Conservation (phyloP, 2,113 vertebrate species). For the Trochalopteron elliotii region DNA sequence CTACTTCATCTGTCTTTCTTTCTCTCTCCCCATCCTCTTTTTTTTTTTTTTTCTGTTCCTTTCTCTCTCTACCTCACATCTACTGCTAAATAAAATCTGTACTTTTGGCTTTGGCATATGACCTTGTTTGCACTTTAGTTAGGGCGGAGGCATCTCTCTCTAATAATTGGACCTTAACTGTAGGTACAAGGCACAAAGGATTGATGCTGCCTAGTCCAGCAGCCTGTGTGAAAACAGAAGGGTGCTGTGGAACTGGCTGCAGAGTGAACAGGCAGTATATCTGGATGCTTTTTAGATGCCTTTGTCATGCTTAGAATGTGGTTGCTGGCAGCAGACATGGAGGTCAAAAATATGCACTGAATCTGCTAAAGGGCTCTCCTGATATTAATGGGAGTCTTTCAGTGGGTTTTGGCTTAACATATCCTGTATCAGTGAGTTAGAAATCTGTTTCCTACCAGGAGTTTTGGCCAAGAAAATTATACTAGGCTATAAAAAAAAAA, state of each 20-base stretch:
- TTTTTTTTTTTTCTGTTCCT: accelerated
- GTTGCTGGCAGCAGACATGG: neutral
- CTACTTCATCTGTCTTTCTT: neutral
- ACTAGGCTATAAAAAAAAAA: neutral
- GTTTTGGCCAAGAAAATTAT: neutral
- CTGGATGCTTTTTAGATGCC: neutral
- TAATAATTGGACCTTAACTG: neutral
- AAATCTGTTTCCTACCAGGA: neutral
- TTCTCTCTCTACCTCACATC: neutral
- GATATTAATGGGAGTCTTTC: neutral
- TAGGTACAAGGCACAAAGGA: neutral
- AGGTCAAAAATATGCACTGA: neutral
- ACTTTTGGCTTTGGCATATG: neutral
- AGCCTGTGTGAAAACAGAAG: neutral
- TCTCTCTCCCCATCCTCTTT: accelerated
- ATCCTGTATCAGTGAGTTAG: neutral
- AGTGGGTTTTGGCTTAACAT: neutral
- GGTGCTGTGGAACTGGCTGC: neutral
- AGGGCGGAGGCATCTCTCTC: neutral
- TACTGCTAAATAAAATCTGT: neutral
- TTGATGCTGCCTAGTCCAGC: neutral
- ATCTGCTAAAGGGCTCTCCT: neutral
- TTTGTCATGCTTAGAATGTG: neutral
- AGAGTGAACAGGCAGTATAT: neutral
- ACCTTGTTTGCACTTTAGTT: neutral